Percentiles rank a stretch among this genome's conserved stretches.
Evolutionary conservation across 2,888 invertebrate genomes (phyloP).

Genomic region (Archips crataeganus): DNA sequence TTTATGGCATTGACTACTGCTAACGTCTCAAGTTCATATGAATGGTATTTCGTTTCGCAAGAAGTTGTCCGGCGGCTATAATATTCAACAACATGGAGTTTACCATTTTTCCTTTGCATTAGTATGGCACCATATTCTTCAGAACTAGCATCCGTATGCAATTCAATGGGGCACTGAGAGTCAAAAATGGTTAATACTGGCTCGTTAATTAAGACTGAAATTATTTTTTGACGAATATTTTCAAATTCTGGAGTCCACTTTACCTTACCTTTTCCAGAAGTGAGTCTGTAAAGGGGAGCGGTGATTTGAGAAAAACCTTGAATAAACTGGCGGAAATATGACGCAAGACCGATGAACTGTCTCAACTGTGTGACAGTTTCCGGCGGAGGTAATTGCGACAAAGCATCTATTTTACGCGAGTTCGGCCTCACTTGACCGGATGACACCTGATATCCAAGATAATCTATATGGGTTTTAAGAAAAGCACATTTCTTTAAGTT

Average conservation of each 20-base stretch:
- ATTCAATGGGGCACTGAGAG: slow-evolving; percentile 6
- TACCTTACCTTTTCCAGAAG: not conserved
- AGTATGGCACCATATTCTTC: slow-evolving; percentile 20
- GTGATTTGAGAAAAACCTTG: not conserved
- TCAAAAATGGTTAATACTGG: slow-evolving; percentile 29
- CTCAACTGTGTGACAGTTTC: not conserved
- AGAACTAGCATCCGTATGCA: slow-evolving; percentile 30
- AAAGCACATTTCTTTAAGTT: slow-evolving; percentile 8
- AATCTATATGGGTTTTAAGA: not conserved
- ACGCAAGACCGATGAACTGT: slow-evolving; percentile 19
- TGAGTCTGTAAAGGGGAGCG: not conserved
- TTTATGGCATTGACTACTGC: slow-evolving; percentile 35
- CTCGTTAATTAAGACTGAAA: not conserved
- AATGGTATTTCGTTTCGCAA: slow-evolving; percentile 34
- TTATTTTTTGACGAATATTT: slow-evolving; percentile 10
- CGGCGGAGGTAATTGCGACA: slow-evolving; percentile 31
- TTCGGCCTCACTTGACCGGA: slow-evolving; percentile 40
- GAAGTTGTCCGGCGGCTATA: slow-evolving; percentile 17
- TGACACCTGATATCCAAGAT: slow-evolving; percentile 22
- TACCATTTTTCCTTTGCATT: slow-evolving; percentile 1
- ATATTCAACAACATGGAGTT: slow-evolving; percentile 9
- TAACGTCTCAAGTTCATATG: slow-evolving; percentile 41
- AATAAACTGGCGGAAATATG: slow-evolving; percentile 48
- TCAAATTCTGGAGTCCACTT: slow-evolving; percentile 9
- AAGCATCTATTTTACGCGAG: not conserved